Conservation (phyloP, 2,113 vertebrate species). For the Myrmecobius fasciatus region DNA sequence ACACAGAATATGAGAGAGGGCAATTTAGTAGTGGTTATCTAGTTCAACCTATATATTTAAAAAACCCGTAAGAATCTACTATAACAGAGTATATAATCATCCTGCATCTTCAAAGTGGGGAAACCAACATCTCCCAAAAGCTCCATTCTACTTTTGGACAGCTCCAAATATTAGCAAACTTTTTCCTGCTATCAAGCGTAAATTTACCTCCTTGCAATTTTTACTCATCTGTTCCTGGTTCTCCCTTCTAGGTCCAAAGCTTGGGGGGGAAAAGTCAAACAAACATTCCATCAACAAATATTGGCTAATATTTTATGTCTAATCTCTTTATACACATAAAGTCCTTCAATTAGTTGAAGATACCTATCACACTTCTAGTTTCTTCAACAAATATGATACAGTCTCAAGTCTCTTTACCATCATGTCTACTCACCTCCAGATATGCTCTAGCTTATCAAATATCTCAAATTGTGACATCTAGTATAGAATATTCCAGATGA, state of each 20-base stretch:
- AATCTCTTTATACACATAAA: not conserved
- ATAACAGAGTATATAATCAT: no score
- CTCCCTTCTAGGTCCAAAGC: not conserved
- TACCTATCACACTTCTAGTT: no score
- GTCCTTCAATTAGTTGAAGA: not conserved
- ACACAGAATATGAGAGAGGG: no score
- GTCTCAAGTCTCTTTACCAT: no score
- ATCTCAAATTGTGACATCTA: not conserved
- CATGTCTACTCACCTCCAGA: no score
- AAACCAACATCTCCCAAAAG: no score
- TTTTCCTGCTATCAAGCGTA: no score
- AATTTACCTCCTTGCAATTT: not conserved
- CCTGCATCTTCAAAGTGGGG: no score
- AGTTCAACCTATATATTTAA: no score
- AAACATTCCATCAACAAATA: not conserved
- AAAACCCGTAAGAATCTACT: no score
- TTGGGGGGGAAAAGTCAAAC: not conserved
- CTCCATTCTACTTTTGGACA: not conserved
- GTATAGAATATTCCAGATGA: not conserved
- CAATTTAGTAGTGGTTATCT: no score
- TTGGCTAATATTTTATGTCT: not conserved
- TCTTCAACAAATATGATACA: no score
- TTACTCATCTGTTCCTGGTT: not conserved
- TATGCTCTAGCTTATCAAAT: not conserved
- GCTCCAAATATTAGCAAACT: not conserved